Evolutionary conservation across 2,797 vertebrate genomes (phyloP).

Genomic region (Peromyscus melanophrys): DNA sequence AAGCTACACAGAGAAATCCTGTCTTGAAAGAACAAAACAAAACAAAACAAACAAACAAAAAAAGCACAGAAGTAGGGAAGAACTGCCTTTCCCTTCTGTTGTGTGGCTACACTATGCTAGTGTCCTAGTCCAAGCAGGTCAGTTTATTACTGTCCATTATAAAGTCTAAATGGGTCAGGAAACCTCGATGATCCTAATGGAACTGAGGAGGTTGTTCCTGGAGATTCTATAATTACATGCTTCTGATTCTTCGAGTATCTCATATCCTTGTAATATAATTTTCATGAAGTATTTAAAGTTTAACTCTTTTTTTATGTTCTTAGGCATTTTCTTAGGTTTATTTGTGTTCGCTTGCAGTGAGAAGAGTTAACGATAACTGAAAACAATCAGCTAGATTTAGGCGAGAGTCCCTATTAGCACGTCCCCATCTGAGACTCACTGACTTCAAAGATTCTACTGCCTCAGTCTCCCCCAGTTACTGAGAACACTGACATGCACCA

Average conservation of each 20-base stretch:
- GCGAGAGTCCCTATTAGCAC: background rate
- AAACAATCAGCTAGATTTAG: background rate
- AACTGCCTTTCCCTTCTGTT: background rate
- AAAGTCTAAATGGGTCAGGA: background rate
- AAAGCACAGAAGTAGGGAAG: background rate
- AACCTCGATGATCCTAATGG: background rate
- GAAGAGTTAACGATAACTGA: background rate
- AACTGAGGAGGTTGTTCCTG: background rate
- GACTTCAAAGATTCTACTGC: background rate
- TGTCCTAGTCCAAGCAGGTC: background rate
- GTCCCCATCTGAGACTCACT: background rate
- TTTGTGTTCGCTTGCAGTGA: background rate
- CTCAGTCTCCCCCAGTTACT: background rate
- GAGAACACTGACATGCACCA: background rate
- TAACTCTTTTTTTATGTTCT: background rate
- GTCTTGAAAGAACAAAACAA: too few relatives aligned
- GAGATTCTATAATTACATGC: background rate
- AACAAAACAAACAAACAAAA: too few relatives aligned
- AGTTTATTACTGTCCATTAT: background rate
- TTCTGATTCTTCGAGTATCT: background rate
- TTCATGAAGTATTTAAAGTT: background rate
- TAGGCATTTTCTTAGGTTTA: background rate
- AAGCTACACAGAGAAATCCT: too few relatives aligned
- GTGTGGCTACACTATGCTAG: background rate
- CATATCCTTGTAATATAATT: slow-evolving; percentile 3